These are phyloP conservation scores for Mamestra brassicae DNA, from an alignment of 2,888 invertebrate genomes.

Conservation along the genomic window DNA sequence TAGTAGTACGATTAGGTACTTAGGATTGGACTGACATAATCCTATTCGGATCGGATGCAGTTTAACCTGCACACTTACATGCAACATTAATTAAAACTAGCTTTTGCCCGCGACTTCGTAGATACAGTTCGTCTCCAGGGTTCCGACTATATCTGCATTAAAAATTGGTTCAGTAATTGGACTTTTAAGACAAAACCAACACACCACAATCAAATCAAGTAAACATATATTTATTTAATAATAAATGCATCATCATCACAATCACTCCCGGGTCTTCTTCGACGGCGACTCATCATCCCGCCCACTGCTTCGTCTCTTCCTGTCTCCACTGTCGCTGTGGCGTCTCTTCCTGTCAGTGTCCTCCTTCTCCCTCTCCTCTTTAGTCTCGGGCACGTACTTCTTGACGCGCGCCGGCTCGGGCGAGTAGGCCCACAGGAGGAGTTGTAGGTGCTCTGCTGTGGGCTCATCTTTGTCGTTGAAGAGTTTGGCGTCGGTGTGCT, in stretches of 20 bases:
- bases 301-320: slow-evolving; percentile 73
- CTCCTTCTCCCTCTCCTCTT: slow-evolving; percentile 66
- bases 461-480: slow-evolving; percentile 93
- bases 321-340: slow-evolving; percentile 58
- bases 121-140: no score
- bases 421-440: slow-evolving; percentile 95
- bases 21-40: no score
- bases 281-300: slow-evolving; percentile 76
- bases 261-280: slow-evolving; percentile 79
- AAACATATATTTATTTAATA: slow-evolving; percentile 52
- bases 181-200: neutral
- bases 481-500: slow-evolving; percentile 92
- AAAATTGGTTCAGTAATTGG: no score
- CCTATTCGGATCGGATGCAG: no score
- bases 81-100: no score
- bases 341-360: slow-evolving; percentile 74
- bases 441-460: slow-evolving; percentile 92
- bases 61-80: no score
- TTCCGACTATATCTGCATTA: no score
- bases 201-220: slow-evolving; percentile 14
- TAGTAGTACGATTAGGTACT: no score
- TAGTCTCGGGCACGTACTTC: slow-evolving; percentile 82
- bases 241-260: slow-evolving; percentile 64
- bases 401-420: slow-evolving; percentile 93
- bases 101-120: no score